Evolutionary conservation across 2,797 vertebrate genomes (phyloP).

Genomic region (Rousettus madagascariensis): DNA sequence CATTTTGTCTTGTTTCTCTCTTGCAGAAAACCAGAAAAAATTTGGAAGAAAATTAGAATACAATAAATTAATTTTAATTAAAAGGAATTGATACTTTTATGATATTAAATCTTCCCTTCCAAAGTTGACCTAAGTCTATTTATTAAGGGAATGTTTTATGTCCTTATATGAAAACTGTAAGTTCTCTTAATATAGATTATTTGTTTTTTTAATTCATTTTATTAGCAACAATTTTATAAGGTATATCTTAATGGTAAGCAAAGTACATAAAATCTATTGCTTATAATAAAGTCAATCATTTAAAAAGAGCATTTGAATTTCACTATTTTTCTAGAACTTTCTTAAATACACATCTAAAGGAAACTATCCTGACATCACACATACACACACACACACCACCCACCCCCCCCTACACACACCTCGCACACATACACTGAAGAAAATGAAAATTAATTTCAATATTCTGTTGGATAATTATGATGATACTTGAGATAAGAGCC

Average conservation of each 20-base stretch:
- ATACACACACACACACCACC: neutral
- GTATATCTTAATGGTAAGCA: neutral
- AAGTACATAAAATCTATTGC: neutral
- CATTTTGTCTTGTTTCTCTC: neutral
- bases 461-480: neutral
- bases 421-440: neutral
- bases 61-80: neutral
- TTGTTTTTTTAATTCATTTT: neutral
- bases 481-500: neutral
- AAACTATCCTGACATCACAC: neutral
- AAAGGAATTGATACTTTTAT: neutral
- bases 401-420: neutral
- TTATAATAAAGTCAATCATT: neutral
- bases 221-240: constrained; percentile 2
- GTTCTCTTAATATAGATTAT: neutral
- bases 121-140: neutral
- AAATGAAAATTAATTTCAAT: neutral
- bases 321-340: neutral
- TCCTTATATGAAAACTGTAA: neutral
- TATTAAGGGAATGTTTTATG: neutral
- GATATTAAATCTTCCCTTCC: neutral
- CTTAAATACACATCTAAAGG: neutral
- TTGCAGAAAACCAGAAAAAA: neutral
- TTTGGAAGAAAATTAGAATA: neutral
- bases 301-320: constrained; percentile 13